Evolutionary conservation across 2,888 invertebrate species (phyloP).

Genomic region (Trissolcus brochymenae): DNA sequence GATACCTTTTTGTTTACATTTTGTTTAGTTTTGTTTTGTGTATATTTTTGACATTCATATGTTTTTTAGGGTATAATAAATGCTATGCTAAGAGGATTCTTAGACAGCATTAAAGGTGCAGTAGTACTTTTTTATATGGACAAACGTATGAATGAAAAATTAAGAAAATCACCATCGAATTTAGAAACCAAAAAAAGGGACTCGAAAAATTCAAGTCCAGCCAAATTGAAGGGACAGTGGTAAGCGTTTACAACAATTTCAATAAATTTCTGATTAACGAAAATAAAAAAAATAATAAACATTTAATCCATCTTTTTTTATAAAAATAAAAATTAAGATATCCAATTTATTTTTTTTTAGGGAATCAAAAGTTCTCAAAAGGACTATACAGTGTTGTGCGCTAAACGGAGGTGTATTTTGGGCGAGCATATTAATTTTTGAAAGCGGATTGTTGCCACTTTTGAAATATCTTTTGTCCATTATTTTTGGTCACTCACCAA

Average conservation of each 20-base stretch:
- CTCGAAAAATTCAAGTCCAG: conserved; percentile 76
- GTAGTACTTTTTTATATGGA: conserved; percentile 87
- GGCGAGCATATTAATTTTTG: conserved; percentile 88
- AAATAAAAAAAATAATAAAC: too few relatives aligned
- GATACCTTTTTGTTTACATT: neutral
- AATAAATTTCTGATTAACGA: too few relatives aligned
- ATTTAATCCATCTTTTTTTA: too few relatives aligned
- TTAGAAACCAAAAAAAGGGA: conserved; percentile 76
- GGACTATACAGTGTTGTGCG: conserved; percentile 89
- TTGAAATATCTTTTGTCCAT: conserved; percentile 83
- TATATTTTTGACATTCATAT: neutral
- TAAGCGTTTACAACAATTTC: conserved; percentile 70
- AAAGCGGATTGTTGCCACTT: conserved; percentile 85
- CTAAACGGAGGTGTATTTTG: conserved; percentile 93
- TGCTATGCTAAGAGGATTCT: conserved; percentile 84
- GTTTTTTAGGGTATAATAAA: conserved; percentile 80
- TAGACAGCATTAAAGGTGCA: conserved; percentile 88
- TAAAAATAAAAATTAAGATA: too few relatives aligned
- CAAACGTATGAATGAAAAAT: conserved; percentile 83
- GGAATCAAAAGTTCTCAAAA: conserved; percentile 88
- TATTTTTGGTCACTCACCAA: conserved; percentile 83
- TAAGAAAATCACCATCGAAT: conserved; percentile 79
- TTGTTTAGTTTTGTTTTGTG: neutral
- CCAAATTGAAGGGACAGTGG: conserved; percentile 76
- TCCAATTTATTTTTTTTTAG: conserved; percentile 77